Evolutionary conservation across 2,888 invertebrate genomes (phyloP).

Genomic region (Andrena chrysosceles): DNA sequence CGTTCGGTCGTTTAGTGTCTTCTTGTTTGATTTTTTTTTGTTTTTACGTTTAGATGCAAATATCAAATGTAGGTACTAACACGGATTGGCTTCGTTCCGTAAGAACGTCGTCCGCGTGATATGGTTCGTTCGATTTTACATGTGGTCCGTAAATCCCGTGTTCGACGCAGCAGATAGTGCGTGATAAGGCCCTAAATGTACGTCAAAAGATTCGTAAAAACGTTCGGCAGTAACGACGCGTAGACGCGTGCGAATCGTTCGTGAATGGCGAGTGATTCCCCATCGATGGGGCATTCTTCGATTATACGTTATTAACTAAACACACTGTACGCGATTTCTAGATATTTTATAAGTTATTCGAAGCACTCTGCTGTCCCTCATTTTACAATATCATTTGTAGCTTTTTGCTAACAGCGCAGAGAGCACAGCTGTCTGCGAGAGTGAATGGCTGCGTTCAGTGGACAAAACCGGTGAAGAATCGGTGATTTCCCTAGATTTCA

Average conservation of each 20-base stretch:
- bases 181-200: slow-evolving; percentile 69
- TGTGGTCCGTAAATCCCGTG: slow-evolving; percentile 68
- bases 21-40: neutral
- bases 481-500: too few relatives aligned
- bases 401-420: too few relatives aligned
- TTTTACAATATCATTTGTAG: neutral
- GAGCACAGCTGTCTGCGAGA: too few relatives aligned
- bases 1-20: slow-evolving; percentile 20
- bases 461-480: too few relatives aligned
- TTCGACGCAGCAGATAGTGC: slow-evolving; percentile 63
- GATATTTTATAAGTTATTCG: neutral
- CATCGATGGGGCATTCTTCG: neutral
- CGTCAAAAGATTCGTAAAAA: slow-evolving; percentile 59
- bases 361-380: neutral
- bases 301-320: too few relatives aligned
- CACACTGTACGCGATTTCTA: neutral
- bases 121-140: slow-evolving; percentile 62
- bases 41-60: slow-evolving; percentile 31
- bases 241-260: slow-evolving; percentile 51
- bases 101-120: slow-evolving; percentile 67
- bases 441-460: too few relatives aligned
- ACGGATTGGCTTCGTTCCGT: slow-evolving; percentile 62
- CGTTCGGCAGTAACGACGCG: slow-evolving; percentile 63
- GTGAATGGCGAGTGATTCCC: neutral
- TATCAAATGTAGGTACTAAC: slow-evolving; percentile 65